phyloP scores from a whole-genome alignment of 2,113 vertebrate genomes.

The Pholis gunnellus region DNA sequence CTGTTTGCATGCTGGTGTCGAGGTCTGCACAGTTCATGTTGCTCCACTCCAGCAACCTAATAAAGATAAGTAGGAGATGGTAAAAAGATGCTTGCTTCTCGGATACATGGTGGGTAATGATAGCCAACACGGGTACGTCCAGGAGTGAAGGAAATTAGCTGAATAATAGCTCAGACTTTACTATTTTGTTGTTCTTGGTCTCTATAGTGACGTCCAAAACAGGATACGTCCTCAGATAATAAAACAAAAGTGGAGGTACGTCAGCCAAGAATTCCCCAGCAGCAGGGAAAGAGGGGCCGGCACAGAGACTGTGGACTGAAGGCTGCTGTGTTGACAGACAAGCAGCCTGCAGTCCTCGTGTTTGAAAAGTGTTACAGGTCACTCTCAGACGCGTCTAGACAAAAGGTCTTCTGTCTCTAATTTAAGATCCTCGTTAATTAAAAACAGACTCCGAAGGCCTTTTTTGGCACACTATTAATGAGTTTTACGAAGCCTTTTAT shows the following conservation, averaged over 20 bases:
- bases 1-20: slow-evolving; percentile 26
- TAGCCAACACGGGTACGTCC: slow-evolving; percentile 31
- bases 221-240: slow-evolving; percentile 78
- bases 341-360: neutral
- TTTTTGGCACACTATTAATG: neutral
- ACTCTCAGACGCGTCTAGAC: slow-evolving; percentile 22
- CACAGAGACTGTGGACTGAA: slow-evolving; percentile 26
- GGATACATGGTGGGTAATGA: slow-evolving; percentile 25
- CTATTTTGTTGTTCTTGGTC: slow-evolving; percentile 73
- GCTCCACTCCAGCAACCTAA: slow-evolving; percentile 24
- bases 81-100: slow-evolving; percentile 13
- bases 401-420: slow-evolving; percentile 5
- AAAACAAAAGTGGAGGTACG: slow-evolving; percentile 72
- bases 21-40: neutral
- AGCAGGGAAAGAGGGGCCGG: slow-evolving; percentile 50
- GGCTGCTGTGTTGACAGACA: slow-evolving; percentile 40
- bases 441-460: slow-evolving; percentile 6
- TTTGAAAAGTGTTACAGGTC: slow-evolving; percentile 32
- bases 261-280: slow-evolving; percentile 63
- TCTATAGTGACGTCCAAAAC: slow-evolving; percentile 79
- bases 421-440: slow-evolving; percentile 24
- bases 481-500: neutral
- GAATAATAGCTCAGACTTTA: slow-evolving; percentile 58
- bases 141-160: slow-evolving; percentile 54
- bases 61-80: slow-evolving; percentile 38